Base-by-base conservation (phyloP, 2,797 vertebrate genomes). In the Sebastes minor region DNA sequence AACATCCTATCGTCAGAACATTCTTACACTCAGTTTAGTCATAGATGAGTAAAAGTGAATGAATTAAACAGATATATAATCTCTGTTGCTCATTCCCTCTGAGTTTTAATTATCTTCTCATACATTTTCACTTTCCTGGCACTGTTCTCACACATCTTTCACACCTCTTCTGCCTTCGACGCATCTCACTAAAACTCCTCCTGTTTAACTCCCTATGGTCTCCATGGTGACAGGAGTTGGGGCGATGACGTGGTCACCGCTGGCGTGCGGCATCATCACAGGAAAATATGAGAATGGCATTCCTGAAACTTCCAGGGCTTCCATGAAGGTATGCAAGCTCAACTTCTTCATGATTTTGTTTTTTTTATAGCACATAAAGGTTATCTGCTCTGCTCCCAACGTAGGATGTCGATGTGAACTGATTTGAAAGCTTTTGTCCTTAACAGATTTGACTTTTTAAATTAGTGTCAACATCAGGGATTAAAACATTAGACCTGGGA, bases 221-320 rank as follows among this genome's bases (percentile, higher is more conserved):
- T 90, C 84, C 86, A 66, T 86, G 86, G 62, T 72, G 32, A 79
- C 92, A 99, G 99, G 99, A 57, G 98, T 99, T 0, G 98, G 99
- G 20, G 99, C 99, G 1, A 98, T 99, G 98, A 99, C 99, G 0
- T 99, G 99, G 99, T 99, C 99, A 49, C 99, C 99, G 0, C 96
- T 99, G 52, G 99, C 99, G 33, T 99, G 99, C 67, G 99, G 99
- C 74, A 97, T 99, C 95, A 99, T 99, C 94, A 97, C 97, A 61
- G 99, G 99, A 84, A 99, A 99, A 95, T 99, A 99, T 0, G 97
- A 99, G 88, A 99, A 98, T 0, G 98, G 98, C 49, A 98, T 99
- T 83, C 99, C 99, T 33, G 98, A 99, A 86, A 96, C 96, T 77
- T 98, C 99, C 68, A 96, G 99, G 90, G 99, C 99, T 46, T 98